Evolutionary conservation across 2,888 invertebrate species (phyloP), one percentile per base, ranked within the genome.

Genomic region (Acholoe squamosa): DNA sequence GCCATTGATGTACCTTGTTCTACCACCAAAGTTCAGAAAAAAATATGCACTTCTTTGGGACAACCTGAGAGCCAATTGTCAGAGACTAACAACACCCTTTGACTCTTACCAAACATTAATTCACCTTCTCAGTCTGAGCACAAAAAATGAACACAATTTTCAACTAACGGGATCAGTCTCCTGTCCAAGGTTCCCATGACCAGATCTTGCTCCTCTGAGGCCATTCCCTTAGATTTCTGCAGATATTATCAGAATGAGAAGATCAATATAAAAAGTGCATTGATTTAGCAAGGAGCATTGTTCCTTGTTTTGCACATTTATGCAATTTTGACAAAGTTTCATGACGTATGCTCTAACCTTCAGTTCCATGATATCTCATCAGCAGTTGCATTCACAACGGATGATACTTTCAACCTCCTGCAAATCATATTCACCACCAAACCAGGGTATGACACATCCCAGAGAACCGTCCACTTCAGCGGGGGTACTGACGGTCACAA

Each of bases 21-120:
- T 84, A 3, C 84, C 84, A 19, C 10, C 34, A 52, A 16, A 16
- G 7, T 84, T 84, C 43, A 84, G 34, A 52, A 5, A 43, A 0
- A 33, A 84, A 52, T 43, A 84, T 25, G 43, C 84, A 33, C 19
- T 10, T 7, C n/a, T 33, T 5, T 19, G 7, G 34, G 43, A 43
- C 43, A 84, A 84, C 12, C 19, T 84, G 33, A 33, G 22, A 28
- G n/a, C n/a, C 84, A 84, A 84, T 22, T 7, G 22, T 43, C 1
- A 84, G n/a, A 33, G 84, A 28, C 19, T 84, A 0, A 84, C 84
- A 31, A 84, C 84, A 34, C 25, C 33, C 1, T 84, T 84, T 19
- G 84, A 84, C 25, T 33, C 51, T 7, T 25, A 84, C 43, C 14
- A 25, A n/a, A 84, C 84, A n/a, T 25, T 84, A 0, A 1, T 84